Conservation (phyloP, 1,140 invertebrate species). For the Lethocerus indicus region DNA sequence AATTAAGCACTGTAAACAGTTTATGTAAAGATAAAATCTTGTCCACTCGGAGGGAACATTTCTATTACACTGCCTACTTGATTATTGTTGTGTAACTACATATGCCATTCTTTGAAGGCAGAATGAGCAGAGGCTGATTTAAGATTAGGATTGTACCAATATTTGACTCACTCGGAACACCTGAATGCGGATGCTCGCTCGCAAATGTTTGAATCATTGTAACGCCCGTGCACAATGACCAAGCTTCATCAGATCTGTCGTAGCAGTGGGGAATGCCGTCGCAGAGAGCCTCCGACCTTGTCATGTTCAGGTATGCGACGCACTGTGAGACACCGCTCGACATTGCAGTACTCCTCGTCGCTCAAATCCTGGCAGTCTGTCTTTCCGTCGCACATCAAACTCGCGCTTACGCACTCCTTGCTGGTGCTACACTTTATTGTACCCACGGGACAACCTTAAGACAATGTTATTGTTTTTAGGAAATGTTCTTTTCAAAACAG, state of each 20-base stretch:
- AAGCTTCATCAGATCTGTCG: conserved; percentile 62
- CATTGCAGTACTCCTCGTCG: conserved; percentile 34
- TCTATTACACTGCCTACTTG: background rate
- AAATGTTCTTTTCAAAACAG: no score
- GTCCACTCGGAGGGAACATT: background rate
- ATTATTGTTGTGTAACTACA: conserved; percentile 3
- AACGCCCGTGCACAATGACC: conserved; percentile 35
- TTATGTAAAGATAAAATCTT: background rate
- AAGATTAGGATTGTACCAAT: background rate
- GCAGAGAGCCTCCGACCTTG: conserved; percentile 45
- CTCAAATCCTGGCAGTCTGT: no score
- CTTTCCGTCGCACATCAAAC: no score
- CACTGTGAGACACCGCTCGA: no score
- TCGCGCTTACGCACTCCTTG: no score
- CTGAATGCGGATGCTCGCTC: conserved; percentile 1
- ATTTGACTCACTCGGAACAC: background rate
- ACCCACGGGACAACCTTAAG: no score
- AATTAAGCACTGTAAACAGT: no score
- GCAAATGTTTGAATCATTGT: conserved; percentile 24
- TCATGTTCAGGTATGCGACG: conserved; percentile 49
- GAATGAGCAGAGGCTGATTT: background rate
- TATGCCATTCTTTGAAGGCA: background rate
- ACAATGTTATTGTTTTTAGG: no score
- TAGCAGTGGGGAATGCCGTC: conserved; percentile 60
- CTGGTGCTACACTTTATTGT: no score